phyloP scores from a whole-genome alignment of 2,113 vertebrate species.

The Leptodactylus fuscus region DNA sequence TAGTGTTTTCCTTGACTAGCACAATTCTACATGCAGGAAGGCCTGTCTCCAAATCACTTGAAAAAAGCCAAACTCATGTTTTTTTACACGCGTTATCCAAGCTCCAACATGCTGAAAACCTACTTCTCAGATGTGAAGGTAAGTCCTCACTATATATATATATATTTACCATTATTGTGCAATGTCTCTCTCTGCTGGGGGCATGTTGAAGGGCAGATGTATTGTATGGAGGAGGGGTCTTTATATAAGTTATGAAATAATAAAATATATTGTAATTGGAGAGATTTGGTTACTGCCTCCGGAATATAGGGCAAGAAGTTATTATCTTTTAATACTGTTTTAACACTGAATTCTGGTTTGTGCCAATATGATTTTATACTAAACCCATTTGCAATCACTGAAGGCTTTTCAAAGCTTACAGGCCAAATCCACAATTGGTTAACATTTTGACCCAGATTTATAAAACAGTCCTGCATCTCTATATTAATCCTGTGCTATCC shows the following conservation, averaged over 20 bases:
- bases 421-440: conserved; percentile 17
- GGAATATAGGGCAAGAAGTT: conserved; percentile 21
- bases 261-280: conserved; percentile 34
- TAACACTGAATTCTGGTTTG: conserved; percentile 31
- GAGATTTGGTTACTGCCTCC: conserved; percentile 5
- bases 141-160: conserved; percentile 65
- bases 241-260: conserved; percentile 21
- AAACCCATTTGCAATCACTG: conserved; percentile 27
- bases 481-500: conserved; percentile 6
- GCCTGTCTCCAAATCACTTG: conserved; percentile 97
- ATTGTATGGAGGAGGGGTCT: neutral
- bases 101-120: conserved; percentile 99
- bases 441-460: conserved; percentile 34
- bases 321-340: conserved; percentile 33
- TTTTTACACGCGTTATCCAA: conserved; percentile 98
- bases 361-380: conserved; percentile 32
- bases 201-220: neutral
- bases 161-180: neutral
- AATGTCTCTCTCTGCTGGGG: neutral
- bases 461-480: conserved; percentile 16
- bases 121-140: conserved; percentile 99
- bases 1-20: conserved; percentile 82
- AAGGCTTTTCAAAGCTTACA: conserved; percentile 26
- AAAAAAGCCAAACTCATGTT: conserved; percentile 99
- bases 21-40: conserved; percentile 90